Conservation (phyloP, 2,113 vertebrate genomes). For the Paracanthobrama guichenoti region DNA sequence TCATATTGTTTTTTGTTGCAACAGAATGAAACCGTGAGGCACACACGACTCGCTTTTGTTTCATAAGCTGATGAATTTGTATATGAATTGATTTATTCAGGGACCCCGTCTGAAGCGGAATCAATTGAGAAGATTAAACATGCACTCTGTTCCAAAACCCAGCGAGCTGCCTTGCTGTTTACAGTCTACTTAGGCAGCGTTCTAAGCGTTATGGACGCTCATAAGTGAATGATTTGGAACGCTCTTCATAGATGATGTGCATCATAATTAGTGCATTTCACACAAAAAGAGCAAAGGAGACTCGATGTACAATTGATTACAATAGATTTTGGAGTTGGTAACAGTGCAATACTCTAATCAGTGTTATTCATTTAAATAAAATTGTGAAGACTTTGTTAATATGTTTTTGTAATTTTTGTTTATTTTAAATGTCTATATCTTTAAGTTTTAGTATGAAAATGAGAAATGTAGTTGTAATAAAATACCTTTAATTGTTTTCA, state of each 20-base stretch:
- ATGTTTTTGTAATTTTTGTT: no score
- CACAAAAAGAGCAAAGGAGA: background rate
- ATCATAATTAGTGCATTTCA: background rate
- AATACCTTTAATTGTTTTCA: no score
- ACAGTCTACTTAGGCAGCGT: no score
- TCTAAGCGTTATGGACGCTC: background rate
- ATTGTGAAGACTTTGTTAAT: no score
- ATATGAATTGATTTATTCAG: constrained; percentile 1
- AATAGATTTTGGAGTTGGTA: background rate
- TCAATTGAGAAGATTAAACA: constrained; percentile 21
- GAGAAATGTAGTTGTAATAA: no score
- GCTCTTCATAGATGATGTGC: background rate
- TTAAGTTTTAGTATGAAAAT: no score
- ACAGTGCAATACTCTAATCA: background rate
- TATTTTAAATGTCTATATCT: no score
- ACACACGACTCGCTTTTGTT: constrained; percentile 12
- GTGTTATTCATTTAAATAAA: background rate
- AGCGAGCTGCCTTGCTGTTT: background rate
- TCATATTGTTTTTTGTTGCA: background rate
- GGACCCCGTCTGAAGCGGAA: background rate
- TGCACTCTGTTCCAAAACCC: background rate
- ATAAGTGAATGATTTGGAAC: background rate
- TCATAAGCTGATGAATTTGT: constrained; percentile 20
- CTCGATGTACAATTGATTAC: background rate
- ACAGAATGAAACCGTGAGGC: constrained; percentile 17